Evolutionary conservation across 2,888 invertebrate genomes (phyloP), one percentile per base, ranked within the genome.

Genomic region (Luffia ferchaultella): DNA sequence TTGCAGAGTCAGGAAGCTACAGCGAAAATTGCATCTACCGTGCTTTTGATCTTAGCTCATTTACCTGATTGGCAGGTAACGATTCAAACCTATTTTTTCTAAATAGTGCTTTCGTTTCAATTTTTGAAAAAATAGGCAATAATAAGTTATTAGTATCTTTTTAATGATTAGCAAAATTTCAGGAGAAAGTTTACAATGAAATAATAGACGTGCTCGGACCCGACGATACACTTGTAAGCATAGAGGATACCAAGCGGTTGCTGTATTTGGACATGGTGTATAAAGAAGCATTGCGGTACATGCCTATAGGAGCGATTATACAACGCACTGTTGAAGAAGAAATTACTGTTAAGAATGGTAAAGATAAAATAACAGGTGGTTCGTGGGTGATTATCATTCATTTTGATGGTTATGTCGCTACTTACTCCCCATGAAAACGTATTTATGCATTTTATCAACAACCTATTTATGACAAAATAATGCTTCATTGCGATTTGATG

Each of bases 1-100:
- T 67, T n/a, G n/a, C n/a, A 79, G 79, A 77, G 78, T 62, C 79
- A 79, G 68, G 79, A 79, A 61, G 76, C 78, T 0, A 64, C 75
- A 0, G 78, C 78, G 0, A 78, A 79, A 54, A 71, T 78, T 40
- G 62, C 73, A 1, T 70, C 77, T 30, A 72, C 68, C 0, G 68
- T 76, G 1, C 53, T 79, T 2, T 49, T 76, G 54, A 65, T 76
- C 45, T 55, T 79, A 9, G 76, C 77, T 1, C 70, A 75, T 57
- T 60, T 76, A 46, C 75, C 73, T 1, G 67, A 75, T 15, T 79
- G 79, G 78, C 79, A 79, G 69, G 79, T 77, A 57, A 50, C n/a
- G n/a, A n/a, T n/a, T n/a, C n/a, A n/a, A n/a, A n/a, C n/a, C n/a
- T n/a, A n/a, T n/a, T n/a, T n/a, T n/a, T n/a, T n/a, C n/a, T n/a